Evolutionary conservation across 2,113 vertebrate genomes (phyloP), one percentile per base, ranked within the genome.

Genomic region (Brachionichthys hirsutus): DNA sequence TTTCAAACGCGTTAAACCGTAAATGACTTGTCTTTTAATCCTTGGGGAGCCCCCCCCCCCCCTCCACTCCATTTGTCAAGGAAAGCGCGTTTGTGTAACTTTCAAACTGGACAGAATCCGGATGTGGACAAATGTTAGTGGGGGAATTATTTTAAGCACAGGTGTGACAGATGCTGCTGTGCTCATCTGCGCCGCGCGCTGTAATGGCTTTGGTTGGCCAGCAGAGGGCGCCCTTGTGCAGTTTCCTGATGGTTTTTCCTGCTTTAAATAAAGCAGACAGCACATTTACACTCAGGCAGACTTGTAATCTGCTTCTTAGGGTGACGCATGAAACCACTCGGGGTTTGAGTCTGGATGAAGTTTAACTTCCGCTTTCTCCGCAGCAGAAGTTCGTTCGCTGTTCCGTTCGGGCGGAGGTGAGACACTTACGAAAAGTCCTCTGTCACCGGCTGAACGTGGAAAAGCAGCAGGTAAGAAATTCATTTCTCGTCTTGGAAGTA

Each of bases 311-410:
- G 9, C 36, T 38, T 12, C 9, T 38, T 11, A 12, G 2, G 9
- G 9, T 38, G 12, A 38, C 24, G 8, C 24, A 4, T 30, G 24
- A 30, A 30, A 30, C 24, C 24, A 30, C 24, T 6, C 24, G 24
- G 24, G 24, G 8, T 30, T 4, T 30, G 24, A 30, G 8, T 30
- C 5, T 30, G 24, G 8, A 30, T 30, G 24, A 30, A 30, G 24
- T 30, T 30, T 30, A 30, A 41, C 0, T 70, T 40, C 52, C 50
- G 12, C 56, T 22, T 75, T 61, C 54, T 67, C 63, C 53, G 67
- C 89, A 97, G 97, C 95, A 98, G 82, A 98, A 98, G 78, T 98
- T 95, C 20, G 93, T 98, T 14, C 91, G 97, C 30, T 98, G 97
- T 75, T 98, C 96, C 0, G 95, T 95, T 22, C 91, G 97, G 78